These are phyloP conservation scores for Scotopteryx bipunctaria DNA, from an alignment of 2,888 invertebrate species.

Conservation along the genomic window DNA sequence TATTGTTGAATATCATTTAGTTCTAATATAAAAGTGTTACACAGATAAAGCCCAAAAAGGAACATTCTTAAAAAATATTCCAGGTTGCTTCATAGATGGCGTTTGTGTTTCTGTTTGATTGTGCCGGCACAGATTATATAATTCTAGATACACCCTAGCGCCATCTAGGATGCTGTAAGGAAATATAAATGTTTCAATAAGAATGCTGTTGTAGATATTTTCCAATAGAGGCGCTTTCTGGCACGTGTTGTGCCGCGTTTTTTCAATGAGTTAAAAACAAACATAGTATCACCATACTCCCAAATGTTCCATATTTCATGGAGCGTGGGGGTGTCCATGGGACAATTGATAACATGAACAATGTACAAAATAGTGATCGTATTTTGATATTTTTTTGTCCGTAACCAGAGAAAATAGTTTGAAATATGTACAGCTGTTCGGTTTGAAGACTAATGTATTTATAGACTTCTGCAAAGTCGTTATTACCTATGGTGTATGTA, in stretches of 20 bases:
- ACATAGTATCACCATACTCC: neutral
- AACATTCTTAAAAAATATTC: too few species aligned
- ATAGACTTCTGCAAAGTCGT: conserved; percentile 57
- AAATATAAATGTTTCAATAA: too few species aligned
- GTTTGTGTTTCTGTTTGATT: too few species aligned
- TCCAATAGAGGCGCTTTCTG: neutral
- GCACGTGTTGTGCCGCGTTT: conserved; percentile 5
- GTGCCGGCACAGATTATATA: too few species aligned
- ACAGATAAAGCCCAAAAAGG: neutral
- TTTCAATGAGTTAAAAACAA: conserved; percentile 3
- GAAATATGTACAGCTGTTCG: conserved; percentile 36
- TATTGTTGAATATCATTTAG: neutral
- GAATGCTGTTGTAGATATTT: conserved; percentile 6
- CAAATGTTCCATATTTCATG: neutral
- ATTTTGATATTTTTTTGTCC: conserved; percentile 28
- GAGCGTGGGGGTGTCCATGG: neutral
- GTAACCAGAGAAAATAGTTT: conserved; percentile 17
- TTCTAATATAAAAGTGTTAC: neutral
- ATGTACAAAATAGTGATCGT: conserved; percentile 44
- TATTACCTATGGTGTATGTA: conserved; percentile 58
- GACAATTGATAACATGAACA: conserved; percentile 35
- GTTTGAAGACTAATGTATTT: conserved; percentile 47
- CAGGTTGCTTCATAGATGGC: too few species aligned
- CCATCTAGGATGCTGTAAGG: too few species aligned
- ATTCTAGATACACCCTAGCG: too few species aligned